Evolutionary conservation across 1,140 invertebrate genomes (phyloP).

Genomic region (Antheraea mylitta): DNA sequence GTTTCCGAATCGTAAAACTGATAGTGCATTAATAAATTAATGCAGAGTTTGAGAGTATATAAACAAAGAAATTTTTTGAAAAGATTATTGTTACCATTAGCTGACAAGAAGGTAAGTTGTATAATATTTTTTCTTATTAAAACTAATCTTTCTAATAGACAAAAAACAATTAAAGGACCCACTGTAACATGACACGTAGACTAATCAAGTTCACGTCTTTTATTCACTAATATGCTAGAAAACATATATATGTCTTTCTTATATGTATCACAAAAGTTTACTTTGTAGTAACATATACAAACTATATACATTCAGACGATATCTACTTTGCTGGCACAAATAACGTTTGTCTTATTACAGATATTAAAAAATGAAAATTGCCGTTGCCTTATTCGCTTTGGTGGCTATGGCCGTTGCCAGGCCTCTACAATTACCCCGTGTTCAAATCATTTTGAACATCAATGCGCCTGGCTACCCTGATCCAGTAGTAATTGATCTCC

Average conservation of each 20-base stretch:
- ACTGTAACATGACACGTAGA: too few species aligned
- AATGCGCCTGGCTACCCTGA: neutral
- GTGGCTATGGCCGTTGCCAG: neutral
- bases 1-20: neutral
- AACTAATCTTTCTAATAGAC: neutral
- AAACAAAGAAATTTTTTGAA: neutral
- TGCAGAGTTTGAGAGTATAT: neutral
- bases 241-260: too few species aligned
- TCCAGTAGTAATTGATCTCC: neutral
- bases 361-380: constrained; percentile 3
- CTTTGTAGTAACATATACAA: too few species aligned
- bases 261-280: too few species aligned
- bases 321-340: neutral
- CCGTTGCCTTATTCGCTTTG: neutral
- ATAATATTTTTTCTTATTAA: neutral
- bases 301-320: too few species aligned
- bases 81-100: neutral
- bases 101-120: neutral
- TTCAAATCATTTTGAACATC: constrained; percentile 10
- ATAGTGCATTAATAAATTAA: neutral
- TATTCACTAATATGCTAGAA: too few species aligned
- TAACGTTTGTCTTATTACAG: neutral
- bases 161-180: too few species aligned
- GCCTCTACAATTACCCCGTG: neutral
- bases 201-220: too few species aligned